These are phyloP conservation scores for Epistrophe eligans DNA, from an alignment of 2,888 invertebrate species.

Conservation along the genomic window DNA sequence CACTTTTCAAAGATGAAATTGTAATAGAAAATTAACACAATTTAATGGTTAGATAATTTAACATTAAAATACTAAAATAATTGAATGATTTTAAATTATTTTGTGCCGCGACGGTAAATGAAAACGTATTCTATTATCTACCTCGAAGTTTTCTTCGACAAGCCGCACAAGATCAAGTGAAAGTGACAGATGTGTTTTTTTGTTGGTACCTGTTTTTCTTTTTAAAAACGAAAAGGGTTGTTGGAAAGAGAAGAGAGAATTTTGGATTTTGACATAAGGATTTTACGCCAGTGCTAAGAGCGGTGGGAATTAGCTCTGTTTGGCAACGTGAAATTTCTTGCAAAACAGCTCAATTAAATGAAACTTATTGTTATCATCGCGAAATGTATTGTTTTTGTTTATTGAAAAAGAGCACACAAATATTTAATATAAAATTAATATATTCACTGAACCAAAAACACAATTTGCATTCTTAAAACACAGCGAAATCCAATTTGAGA, in stretches of 20 bases:
- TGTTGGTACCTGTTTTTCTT: constrained; percentile 49
- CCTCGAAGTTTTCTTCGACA: constrained; percentile 56
- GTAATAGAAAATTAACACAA: not conserved
- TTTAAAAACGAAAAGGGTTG: constrained; percentile 52
- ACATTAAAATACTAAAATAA: not conserved
- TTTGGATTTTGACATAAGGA: constrained; percentile 45
- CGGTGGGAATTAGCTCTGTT: constrained; percentile 9
- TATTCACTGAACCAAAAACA: too few relatives aligned
- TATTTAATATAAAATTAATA: too few relatives aligned
- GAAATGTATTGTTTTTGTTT: too few relatives aligned
- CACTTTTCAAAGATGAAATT: constrained; percentile 6
- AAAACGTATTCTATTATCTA: constrained; percentile 30
- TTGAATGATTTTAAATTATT: not conserved
- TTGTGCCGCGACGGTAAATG: constrained; percentile 2
- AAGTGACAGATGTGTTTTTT: constrained; percentile 73
- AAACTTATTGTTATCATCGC: too few relatives aligned
- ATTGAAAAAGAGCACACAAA: too few relatives aligned
- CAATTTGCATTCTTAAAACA: too few relatives aligned
- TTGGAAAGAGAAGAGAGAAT: constrained; percentile 35
- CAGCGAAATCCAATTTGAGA: too few relatives aligned
- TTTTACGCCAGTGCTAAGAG: not conserved
- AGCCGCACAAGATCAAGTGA: constrained; percentile 76
- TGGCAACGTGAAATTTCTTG: too few relatives aligned
- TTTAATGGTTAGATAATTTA: not conserved
- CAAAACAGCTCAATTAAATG: too few relatives aligned